Evolutionary conservation across 1,140 invertebrate species (phyloP).

Genomic region (Trichonephila clavipes): DNA sequence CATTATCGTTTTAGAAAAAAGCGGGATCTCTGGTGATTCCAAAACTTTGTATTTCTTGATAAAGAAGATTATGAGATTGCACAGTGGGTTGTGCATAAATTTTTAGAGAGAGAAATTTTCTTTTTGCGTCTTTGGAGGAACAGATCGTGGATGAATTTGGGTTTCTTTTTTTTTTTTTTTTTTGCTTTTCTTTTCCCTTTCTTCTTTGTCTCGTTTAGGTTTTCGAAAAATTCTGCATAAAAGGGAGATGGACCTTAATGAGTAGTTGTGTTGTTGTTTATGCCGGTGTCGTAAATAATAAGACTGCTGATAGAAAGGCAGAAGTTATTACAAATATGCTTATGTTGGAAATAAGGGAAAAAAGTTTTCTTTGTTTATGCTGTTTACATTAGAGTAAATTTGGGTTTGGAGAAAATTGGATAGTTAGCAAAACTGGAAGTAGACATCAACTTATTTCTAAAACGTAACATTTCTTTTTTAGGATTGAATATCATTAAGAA

Average conservation of each 20-base stretch:
- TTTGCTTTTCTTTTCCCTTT: background rate
- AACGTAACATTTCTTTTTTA: no score
- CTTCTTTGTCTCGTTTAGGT: background rate
- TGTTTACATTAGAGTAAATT: no score
- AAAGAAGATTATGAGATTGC: conserved; percentile 33
- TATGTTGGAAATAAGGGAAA: background rate
- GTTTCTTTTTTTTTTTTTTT: background rate
- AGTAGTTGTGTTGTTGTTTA: background rate
- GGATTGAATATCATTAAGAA: no score
- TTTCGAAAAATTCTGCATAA: background rate
- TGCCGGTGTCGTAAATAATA: background rate
- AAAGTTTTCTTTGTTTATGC: no score
- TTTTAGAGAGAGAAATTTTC: background rate
- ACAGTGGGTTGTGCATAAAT: background rate
- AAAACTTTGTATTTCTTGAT: conserved; percentile 34
- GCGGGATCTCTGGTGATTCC: conserved; percentile 9
- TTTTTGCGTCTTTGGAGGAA: background rate
- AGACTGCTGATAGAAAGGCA: background rate
- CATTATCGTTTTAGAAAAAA: conserved; percentile 30
- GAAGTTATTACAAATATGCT: background rate
- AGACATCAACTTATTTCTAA: no score
- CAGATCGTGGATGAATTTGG: background rate
- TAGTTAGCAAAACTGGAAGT: no score
- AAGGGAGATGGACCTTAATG: background rate
- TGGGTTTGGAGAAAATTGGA: no score